Evolutionary conservation across 2,797 vertebrate species (phyloP), one percentile per base, ranked within the genome.

Genomic region (Xiphorhynchus erythropygius): DNA sequence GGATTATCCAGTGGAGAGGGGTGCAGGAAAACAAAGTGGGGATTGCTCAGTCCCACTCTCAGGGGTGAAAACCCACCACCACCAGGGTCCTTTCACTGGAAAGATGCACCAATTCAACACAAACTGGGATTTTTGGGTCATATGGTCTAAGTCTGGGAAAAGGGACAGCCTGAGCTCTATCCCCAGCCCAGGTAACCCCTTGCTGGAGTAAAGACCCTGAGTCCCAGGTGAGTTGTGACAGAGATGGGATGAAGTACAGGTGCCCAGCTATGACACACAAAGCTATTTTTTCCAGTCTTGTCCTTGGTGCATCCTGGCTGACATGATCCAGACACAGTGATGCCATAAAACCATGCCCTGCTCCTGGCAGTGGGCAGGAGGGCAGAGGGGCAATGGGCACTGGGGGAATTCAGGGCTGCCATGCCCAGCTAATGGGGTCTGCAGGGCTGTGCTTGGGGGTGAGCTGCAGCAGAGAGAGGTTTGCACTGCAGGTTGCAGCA

Each of bases 281-380:
- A 79, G 42, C 8, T 10, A 18, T 37, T 79, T 74, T 56, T 62
- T 6, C 41, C 60, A 17, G 23, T 52, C 68, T 56, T 37, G 27
- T 47, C 77, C 62, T 47, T 0, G 2, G n/a, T 37, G 27, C 41
- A 5, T 70, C 52, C 63, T 52, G 55, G 35, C 13, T 39, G 21
- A 33, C 0, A 1, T 24, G 47, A 53, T 64, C 50, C 12, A 13
- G 33, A 33, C 53, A 52, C 0, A 1, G 30, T 59, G 22, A 1
- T 15, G 21, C 7, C 35, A 21, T 12, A 6, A 24, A 52, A 33
- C 53, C 2, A 0, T 10, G 41, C 47, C 62, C 59, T 47, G 33
- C 33, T 88, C 19, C 17, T 1, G 5, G 65, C 47, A 63, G 60
- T 28, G 53, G 76, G 22, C 37, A 50, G 74, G 44, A 69, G 56